Percentiles rank a stretch among this genome's conserved stretches.
Evolutionary conservation across 2,888 invertebrate genomes (phyloP).

Genomic region (Tipula helvola): DNA sequence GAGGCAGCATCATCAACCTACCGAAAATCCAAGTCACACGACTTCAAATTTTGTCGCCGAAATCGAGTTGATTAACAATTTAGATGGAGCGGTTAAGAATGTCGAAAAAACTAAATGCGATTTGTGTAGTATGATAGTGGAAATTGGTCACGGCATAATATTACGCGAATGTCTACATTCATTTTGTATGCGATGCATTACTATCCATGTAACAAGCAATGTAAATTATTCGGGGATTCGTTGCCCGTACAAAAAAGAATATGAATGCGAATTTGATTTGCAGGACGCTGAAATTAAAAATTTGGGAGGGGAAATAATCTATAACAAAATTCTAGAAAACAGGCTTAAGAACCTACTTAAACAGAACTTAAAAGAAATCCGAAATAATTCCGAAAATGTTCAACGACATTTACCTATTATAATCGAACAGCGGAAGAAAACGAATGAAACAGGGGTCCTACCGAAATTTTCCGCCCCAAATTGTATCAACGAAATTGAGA

Average conservation of each 20-base stretch:
- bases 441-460: too few species aligned
- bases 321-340: background rate
- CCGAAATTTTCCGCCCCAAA: too few species aligned
- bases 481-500: too few species aligned
- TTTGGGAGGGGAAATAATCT: background rate
- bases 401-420: too few species aligned
- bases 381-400: too few species aligned
- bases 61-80: background rate
- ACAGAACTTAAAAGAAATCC: too few species aligned
- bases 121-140: background rate
- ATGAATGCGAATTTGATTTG: background rate
- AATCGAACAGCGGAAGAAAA: too few species aligned
- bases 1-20: background rate
- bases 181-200: background rate
- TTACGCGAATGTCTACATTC: background rate
- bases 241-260: background rate
- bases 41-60: background rate
- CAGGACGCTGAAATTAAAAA: background rate
- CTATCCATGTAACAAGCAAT: background rate
- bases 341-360: too few species aligned
- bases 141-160: background rate
- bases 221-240: background rate
- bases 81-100: background rate
- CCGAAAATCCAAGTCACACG: background rate
- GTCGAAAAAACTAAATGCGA: background rate